These are phyloP conservation scores for Rhizoglyphus robini DNA, from an alignment of 1,140 invertebrate species.

Conservation along the genomic window DNA sequence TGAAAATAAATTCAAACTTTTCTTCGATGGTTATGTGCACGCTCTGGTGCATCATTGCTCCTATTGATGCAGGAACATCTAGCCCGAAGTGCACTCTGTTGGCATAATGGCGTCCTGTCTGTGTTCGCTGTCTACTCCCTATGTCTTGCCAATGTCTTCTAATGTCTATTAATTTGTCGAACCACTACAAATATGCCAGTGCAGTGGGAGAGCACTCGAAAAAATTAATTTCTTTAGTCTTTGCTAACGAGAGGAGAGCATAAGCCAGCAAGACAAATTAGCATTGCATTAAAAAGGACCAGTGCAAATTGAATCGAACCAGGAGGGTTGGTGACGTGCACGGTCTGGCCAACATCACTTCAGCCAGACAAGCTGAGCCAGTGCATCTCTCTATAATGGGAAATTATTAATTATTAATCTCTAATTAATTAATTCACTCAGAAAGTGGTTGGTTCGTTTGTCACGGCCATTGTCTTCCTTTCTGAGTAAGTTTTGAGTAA, in stretches of 20 bases:
- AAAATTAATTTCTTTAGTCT: conserved; percentile 7
- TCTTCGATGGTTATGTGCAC: no score
- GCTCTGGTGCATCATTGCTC: no score
- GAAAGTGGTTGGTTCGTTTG: background rate
- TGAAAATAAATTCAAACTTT: no score
- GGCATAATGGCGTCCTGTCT: no score
- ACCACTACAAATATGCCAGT: background rate
- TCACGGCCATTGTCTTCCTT: background rate
- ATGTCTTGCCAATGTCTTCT: background rate
- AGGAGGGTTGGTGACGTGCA: background rate
- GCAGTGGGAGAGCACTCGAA: background rate
- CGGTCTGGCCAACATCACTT: no score
- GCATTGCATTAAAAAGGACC: background rate
- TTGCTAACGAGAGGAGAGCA: background rate
- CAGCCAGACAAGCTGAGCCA: no score
- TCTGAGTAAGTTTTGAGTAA: no score
- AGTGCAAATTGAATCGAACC: background rate
- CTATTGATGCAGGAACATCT: no score
- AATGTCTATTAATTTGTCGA: background rate
- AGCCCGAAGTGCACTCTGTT: no score
- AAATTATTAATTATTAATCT: conserved; percentile 5
- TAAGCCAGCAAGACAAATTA: conserved; percentile 3
- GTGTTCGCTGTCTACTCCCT: background rate
- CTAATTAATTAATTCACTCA: conserved; percentile 1
- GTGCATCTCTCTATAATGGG: background rate